Evolutionary conservation across 2,797 vertebrate species (phyloP), one percentile per base, ranked within the genome.

Genomic region (Gymnothorax javanicus): DNA sequence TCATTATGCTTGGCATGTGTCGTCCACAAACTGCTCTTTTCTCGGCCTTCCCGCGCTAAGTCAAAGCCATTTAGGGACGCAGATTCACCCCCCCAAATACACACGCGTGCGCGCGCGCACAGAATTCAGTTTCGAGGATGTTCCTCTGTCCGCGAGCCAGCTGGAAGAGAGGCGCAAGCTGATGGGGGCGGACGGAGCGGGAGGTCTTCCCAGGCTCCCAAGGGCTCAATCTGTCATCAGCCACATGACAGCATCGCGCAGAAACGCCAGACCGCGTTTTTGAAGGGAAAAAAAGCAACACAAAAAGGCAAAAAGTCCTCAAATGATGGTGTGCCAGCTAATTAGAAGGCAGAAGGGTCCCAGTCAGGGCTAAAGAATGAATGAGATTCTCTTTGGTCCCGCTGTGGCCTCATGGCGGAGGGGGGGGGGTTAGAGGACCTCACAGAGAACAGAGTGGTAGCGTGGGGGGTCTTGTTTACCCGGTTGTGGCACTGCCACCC

Each of bases 401-500:
- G 58, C 23, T 27, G 17, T 17, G 59, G 23, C 6, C 84, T 50
- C 5, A 27, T 27, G 11, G 23, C 7, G 27, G 62, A 25, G 27
- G 4, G 20, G 73, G 8, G 82, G 15, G 59, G 7, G 62, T 3
- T 25, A n/a, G 33, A 17, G 85, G 92, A 93, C 92, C 92, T 91
- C 92, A 90, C 91, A 92, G 90, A 91, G 91, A 93, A 92, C 91
- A 91, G 87, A 93, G 89, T 84, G 82, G 75, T 25, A 67, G 64
- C 33, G 87, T 12, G 25, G 64, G 58, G 60, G 23, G 52, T 69
- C 52, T 25, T 88, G 58, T 87, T 81, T 87, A 73, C 88, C 59
- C 87, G 87, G 60, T 86, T 90, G 88, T 88, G 90, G 87, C 84
- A 87, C 85, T 52, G 50, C 56, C 84, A 85, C 90, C 82, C 82